Evolutionary conservation across 2,888 invertebrate genomes (phyloP), one percentile per base, ranked within the genome.

Genomic region (Drosophila pseudotakahashii): DNA sequence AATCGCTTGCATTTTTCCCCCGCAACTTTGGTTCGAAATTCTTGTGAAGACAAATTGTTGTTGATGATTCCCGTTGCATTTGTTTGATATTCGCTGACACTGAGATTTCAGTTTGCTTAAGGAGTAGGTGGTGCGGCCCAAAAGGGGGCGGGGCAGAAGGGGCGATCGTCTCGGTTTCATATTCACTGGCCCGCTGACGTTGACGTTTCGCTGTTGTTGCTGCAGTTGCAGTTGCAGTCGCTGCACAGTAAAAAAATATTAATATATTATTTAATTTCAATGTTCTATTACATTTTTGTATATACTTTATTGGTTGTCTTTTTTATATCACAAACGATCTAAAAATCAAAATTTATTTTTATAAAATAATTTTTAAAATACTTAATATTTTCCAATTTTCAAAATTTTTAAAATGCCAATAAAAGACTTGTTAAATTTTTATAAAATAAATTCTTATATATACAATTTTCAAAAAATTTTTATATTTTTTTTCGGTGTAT

Each of bases 111-210:
- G 34, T 16, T 61, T 32, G 37, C 42, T 30, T n/a, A 62, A 32
- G 45, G 63, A 63, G 61, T 61, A 61, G 60, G 61, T 45, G 61
- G 44, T 32, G 11, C 36, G 16, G 5, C 14, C 36, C 9, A n/a
- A 19, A n/a, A 44, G 19, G 55, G 44, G 23, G 42, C 16, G 32
- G 32, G 16, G 16, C 16, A 2, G 32, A 2, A 16, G 16, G 48
- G 32, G n/a, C n/a, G 0, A 52, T n/a, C 14, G 73, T 60, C 62
- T 80, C 53, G 70, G 81, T 83, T 66, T 81, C 80, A 77, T 75
- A 82, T 81, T 82, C 83, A 57, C 61, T 45, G 44, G 11, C 45
- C 61, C 77, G 86, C 77, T 77, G 80, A 77, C 77, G 75, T 60
- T 77, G 77, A 47, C 59, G 73, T 67, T 76, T 59, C 53, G 41